Evolutionary conservation across 2,888 invertebrate species (phyloP).

Genomic region (Molorchus minor): DNA sequence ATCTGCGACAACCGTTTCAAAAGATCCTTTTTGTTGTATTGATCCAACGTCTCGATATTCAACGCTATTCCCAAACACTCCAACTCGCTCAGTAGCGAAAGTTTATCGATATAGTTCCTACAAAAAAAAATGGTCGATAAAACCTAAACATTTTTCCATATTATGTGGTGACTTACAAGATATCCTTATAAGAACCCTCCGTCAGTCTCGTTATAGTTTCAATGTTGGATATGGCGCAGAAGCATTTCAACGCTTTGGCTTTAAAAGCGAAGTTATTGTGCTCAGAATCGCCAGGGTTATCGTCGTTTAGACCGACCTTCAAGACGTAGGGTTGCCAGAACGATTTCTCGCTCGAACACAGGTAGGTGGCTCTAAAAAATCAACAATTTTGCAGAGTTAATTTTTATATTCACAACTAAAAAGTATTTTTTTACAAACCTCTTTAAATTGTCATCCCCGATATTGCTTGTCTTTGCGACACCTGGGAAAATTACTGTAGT

Average conservation of each 20-base stretch:
- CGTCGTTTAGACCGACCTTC: constrained; percentile 33
- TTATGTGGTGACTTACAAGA: constrained; percentile 47
- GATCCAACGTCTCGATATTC: constrained; percentile 44
- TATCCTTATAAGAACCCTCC: constrained; percentile 41
- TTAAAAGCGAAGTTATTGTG: constrained; percentile 40
- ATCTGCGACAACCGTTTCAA: constrained; percentile 49
- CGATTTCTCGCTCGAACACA: constrained; percentile 40
- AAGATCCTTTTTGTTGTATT: constrained; percentile 49
- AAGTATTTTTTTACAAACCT: too few species aligned
- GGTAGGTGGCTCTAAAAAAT: constrained; percentile 45
- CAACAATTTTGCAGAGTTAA: not conserved
- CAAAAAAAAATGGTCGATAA: constrained; percentile 38
- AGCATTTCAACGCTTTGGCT: constrained; percentile 54
- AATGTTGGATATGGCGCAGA: constrained; percentile 50
- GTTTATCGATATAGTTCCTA: constrained; percentile 52
- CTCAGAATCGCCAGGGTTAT: constrained; percentile 29
- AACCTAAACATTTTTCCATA: constrained; percentile 24
- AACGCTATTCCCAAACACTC: constrained; percentile 51
- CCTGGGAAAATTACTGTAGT: not conserved
- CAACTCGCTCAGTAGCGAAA: constrained; percentile 50
- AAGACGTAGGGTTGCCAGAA: constrained; percentile 43
- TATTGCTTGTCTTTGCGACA: not conserved
- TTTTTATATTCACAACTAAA: too few species aligned
- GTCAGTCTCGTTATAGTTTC: constrained; percentile 46
- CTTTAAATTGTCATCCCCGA: constrained; percentile 44